Conservation (phyloP, 2,888 invertebrate species). For the Acanthoscelides obtectus region DNA sequence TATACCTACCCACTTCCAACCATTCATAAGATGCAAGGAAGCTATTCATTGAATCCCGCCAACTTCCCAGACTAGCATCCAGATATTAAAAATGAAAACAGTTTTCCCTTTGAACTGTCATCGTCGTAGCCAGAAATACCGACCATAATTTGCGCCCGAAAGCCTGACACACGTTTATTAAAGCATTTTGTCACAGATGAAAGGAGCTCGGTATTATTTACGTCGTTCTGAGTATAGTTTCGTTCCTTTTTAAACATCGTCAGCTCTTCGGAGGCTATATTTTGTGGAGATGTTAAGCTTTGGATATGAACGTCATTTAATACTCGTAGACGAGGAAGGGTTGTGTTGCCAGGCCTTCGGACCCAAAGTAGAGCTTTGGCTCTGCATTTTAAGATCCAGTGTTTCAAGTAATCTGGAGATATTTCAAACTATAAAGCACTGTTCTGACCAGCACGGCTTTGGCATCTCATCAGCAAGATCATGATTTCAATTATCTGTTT, state of each 20-base stretch:
- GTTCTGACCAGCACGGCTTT: too few species aligned
- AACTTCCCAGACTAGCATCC: neutral
- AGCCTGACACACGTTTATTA: slow-evolving; percentile 8
- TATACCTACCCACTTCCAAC: too few species aligned
- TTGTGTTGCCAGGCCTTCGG: too few species aligned
- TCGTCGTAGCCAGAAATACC: neutral
- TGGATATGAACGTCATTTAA: neutral
- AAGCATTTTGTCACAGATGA: slow-evolving; percentile 14
- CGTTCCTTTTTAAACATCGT: neutral
- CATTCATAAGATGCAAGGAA: neutral
- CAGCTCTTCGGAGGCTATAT: neutral
- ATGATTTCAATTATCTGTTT: too few species aligned
- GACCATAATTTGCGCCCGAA: neutral
- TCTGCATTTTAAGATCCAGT: too few species aligned
- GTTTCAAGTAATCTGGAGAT: too few species aligned
- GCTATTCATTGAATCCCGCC: neutral
- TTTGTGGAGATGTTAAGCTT: neutral
- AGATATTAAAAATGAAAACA: neutral
- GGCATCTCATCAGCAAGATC: too few species aligned
- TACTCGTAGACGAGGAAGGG: too few species aligned
- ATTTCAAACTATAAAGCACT: too few species aligned
- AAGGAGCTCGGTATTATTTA: slow-evolving; percentile 6
- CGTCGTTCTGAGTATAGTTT: neutral
- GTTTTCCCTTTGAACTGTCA: neutral
- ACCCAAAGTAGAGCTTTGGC: too few species aligned